Conservation (phyloP, 1,140 invertebrate species). For the Sycobia sp. region DNA sequence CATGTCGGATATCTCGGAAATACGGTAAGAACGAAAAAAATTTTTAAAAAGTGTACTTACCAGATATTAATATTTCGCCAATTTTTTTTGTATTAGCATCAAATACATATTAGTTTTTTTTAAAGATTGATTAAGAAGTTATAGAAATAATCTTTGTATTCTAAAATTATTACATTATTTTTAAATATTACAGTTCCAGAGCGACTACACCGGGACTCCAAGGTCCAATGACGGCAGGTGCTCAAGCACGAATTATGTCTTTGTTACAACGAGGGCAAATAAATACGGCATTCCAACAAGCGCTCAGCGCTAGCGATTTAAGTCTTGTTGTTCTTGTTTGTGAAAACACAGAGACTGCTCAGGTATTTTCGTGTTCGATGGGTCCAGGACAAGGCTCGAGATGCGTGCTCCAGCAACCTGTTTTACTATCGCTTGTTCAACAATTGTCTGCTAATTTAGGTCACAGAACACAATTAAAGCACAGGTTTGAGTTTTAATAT, state of each 20-base stretch:
- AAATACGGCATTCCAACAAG: slow-evolving; percentile 88
- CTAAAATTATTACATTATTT: slow-evolving; percentile 1
- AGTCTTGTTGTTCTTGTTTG: slow-evolving; percentile 83
- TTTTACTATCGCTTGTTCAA: slow-evolving; percentile 88
- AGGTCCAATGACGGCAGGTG: slow-evolving; percentile 49
- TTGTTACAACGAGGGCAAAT: slow-evolving; percentile 76
- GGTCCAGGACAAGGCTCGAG: slow-evolving; percentile 44
- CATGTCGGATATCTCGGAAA: slow-evolving; percentile 53
- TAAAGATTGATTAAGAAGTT: background rate
- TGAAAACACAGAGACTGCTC: slow-evolving; percentile 76
- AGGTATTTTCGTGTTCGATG: slow-evolving; percentile 78
- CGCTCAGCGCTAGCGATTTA: slow-evolving; percentile 84
- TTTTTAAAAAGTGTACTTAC: background rate
- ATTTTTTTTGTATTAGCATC: background rate
- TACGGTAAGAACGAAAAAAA: slow-evolving; percentile 42
- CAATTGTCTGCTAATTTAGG: slow-evolving; percentile 87
- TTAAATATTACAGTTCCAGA: slow-evolving; percentile 63
- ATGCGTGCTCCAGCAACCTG: slow-evolving; percentile 72
- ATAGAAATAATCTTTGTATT: background rate
- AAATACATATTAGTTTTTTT: background rate
- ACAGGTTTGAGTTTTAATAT: slow-evolving; percentile 70
- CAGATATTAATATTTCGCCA: background rate
- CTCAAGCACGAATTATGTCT: slow-evolving; percentile 73
- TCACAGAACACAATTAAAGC: slow-evolving; percentile 84
- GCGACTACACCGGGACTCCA: slow-evolving; percentile 58